A percentile compares a stretch with the other conserved stretches of the same genome.
Evolutionary conservation across 2,888 invertebrate species (phyloP).

Genomic region (Balanococcus diminutus): DNA sequence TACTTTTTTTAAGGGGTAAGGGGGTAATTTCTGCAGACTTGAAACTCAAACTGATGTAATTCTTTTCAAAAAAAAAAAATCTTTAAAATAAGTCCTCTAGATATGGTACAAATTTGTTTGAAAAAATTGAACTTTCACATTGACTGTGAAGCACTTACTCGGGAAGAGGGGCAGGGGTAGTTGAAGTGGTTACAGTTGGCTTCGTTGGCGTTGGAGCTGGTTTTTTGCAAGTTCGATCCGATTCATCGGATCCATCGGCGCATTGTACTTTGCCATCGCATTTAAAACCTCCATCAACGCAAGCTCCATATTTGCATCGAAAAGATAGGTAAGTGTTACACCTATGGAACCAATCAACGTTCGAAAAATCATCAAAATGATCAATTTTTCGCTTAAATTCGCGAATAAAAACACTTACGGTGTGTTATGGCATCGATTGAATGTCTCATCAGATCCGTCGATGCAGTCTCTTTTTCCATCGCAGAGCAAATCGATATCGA

Average conservation of each 20-base stretch:
- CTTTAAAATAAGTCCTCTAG: too few relatives aligned
- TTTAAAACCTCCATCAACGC: conserved; percentile 56
- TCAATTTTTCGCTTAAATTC: too few relatives aligned
- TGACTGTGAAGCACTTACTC: background rate
- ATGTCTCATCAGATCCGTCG: conserved; percentile 24
- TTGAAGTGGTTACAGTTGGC: background rate
- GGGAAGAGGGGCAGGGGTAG: background rate
- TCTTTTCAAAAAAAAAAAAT: too few relatives aligned
- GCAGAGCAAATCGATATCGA: background rate
- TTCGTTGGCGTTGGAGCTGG: background rate
- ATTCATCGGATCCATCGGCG: conserved; percentile 58
- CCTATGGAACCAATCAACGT: conserved; percentile 46
- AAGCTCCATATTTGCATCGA: conserved; percentile 58
- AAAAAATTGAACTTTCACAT: background rate
- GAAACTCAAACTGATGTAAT: too few relatives aligned
- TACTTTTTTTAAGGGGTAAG: too few relatives aligned
- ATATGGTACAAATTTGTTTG: too few relatives aligned
- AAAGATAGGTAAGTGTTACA: conserved; percentile 57
- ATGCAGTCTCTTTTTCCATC: conserved; percentile 38
- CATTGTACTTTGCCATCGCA: conserved; percentile 58
- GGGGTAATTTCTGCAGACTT: too few relatives aligned
- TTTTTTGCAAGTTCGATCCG: conserved; percentile 53
- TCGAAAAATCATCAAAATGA: background rate
- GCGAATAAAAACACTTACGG: too few relatives aligned
- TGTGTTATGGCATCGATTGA: background rate